Evolutionary conservation across 2,113 vertebrate species (phyloP).

Genomic region (Erinaceus europaeus): DNA sequence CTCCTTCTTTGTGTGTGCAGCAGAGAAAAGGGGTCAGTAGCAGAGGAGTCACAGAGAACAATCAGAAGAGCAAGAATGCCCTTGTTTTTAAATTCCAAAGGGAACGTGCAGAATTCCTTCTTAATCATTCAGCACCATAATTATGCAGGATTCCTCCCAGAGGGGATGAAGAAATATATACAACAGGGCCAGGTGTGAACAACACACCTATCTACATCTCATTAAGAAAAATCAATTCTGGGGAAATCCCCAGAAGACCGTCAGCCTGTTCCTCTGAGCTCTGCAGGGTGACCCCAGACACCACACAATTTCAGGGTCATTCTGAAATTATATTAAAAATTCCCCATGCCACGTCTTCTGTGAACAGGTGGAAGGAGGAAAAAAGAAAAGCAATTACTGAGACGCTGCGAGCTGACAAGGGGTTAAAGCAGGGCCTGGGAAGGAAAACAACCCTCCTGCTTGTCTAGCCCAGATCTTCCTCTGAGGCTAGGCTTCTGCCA

Average conservation of each 20-base stretch:
- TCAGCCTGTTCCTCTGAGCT: background rate
- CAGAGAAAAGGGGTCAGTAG: background rate
- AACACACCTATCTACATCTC: slow-evolving; percentile 46
- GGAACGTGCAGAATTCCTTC: background rate
- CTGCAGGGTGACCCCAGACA: slow-evolving; percentile 23
- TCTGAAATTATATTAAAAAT: slow-evolving; percentile 46
- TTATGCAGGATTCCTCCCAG: slow-evolving; percentile 31
- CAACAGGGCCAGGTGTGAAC: slow-evolving; percentile 30
- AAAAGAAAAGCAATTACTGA: slow-evolving; percentile 41
- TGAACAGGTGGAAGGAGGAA: slow-evolving; percentile 1
- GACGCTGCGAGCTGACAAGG: background rate
- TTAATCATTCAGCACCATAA: slow-evolving; percentile 34
- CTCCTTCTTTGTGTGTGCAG: background rate
- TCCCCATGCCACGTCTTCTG: slow-evolving; percentile 3
- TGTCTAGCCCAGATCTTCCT: background rate
- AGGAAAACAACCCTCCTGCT: background rate
- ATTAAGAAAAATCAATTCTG: slow-evolving; percentile 59
- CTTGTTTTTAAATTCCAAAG: slow-evolving; percentile 29
- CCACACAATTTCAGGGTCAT: slow-evolving; percentile 28
- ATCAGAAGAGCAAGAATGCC: slow-evolving; percentile 6
- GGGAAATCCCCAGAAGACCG: slow-evolving; percentile 46
- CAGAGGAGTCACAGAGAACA: background rate
- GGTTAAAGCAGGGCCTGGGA: background rate
- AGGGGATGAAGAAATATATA: background rate
- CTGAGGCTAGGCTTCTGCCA: background rate